phyloP scores from a whole-genome alignment of 2,888 invertebrate genomes.

The Sinotaia quadrata region DNA sequence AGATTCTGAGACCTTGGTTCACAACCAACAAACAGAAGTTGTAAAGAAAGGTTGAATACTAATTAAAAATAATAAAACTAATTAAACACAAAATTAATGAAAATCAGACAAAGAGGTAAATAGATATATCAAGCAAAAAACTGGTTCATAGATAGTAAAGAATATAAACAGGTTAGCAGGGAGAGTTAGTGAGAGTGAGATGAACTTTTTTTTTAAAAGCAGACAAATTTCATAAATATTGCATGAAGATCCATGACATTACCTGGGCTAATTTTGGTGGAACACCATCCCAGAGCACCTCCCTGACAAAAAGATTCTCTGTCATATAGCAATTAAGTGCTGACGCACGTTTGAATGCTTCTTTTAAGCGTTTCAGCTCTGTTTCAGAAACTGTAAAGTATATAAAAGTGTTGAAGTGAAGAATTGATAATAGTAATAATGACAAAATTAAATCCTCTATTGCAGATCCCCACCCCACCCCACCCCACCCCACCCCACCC shows the following conservation, averaged over 20 bases:
- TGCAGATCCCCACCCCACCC: too few species aligned
- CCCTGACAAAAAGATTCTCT: slow-evolving; percentile 84
- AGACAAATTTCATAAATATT: too few species aligned
- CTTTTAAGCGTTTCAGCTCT: slow-evolving; percentile 86
- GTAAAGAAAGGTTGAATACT: background rate
- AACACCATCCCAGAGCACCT: slow-evolving; percentile 90
- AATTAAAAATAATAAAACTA: background rate
- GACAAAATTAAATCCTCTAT: too few species aligned
- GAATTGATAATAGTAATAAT: too few species aligned
- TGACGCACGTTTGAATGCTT: slow-evolving; percentile 89
- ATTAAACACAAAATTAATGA: background rate
- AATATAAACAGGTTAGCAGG: too few species aligned
- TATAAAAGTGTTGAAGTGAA: too few species aligned
- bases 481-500: too few species aligned
- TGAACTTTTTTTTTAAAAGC: too few species aligned
- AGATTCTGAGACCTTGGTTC: too few species aligned
- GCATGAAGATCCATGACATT: too few species aligned
- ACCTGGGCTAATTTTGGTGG: slow-evolving; percentile 85
- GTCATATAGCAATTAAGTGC: slow-evolving; percentile 79
- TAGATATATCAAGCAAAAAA: background rate
- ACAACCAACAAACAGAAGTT: too few species aligned
- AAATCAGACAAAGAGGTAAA: background rate
- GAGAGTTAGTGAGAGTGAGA: too few species aligned
- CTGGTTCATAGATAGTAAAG: background rate
- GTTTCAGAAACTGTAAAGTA: slow-evolving; percentile 86